phyloP scores from a whole-genome alignment of 2,888 invertebrate genomes.

The Zeuzera pyrina region DNA sequence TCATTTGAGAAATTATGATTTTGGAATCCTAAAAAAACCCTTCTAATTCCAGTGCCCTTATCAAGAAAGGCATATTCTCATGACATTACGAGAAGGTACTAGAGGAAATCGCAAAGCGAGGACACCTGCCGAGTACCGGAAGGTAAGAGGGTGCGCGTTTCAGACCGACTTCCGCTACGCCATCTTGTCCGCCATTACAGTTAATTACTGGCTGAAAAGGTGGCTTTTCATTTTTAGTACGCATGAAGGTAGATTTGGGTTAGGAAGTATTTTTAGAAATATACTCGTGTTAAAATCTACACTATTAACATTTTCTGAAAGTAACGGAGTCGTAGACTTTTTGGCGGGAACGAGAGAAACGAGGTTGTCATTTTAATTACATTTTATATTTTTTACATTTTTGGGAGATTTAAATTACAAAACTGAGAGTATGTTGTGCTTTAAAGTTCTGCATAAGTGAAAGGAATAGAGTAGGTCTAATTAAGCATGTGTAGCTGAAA shows the following conservation, averaged over 20 bases:
- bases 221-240: conserved; percentile 8
- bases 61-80: conserved; percentile 6
- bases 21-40: background rate
- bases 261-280: too few relatives aligned
- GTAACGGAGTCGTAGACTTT: too few relatives aligned
- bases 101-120: conserved; percentile 8
- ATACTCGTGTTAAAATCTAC: too few relatives aligned
- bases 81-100: conserved; percentile 5
- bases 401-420: too few relatives aligned
- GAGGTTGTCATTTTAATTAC: too few relatives aligned
- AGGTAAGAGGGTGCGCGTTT: conserved; percentile 12
- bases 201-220: conserved; percentile 44
- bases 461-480: too few relatives aligned
- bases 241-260: conserved; percentile 11
- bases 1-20: background rate
- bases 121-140: conserved; percentile 15
- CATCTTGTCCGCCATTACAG: conserved; percentile 57
- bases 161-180: conserved; percentile 34
- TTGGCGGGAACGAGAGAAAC: too few relatives aligned
- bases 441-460: too few relatives aligned
- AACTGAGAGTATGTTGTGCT: too few relatives aligned
- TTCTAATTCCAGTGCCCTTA: background rate
- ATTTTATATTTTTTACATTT: too few relatives aligned
- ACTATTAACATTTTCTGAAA: too few relatives aligned
- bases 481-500: too few relatives aligned